Base-by-base conservation (phyloP, 2,113 vertebrate genomes). In the Tenebrosternarchus preto region DNA sequence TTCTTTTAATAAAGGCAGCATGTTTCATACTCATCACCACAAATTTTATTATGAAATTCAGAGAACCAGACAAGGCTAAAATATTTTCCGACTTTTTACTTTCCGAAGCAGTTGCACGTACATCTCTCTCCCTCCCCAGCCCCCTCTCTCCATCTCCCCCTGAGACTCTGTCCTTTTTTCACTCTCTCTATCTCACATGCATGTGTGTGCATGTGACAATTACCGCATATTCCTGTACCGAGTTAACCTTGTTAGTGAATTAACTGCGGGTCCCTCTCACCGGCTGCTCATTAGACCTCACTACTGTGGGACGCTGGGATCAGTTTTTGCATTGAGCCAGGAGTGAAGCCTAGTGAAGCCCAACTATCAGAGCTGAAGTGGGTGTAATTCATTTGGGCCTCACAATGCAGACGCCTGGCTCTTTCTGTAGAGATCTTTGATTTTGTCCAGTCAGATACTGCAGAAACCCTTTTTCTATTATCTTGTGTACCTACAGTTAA, bases 301-400 rank as follows among this genome's bases (percentile, higher is more conserved):
- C 11, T 5, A 20, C 55, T 72, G 6, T 12, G 31, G 12, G 6
- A 19, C 7, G 33, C 27, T 3, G 39, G 22, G 19, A 50, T 50
- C 15, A 36, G 33, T 19, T 11, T 69, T 56, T 5, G 59, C 56
- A 29, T 7, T 16, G 2, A 29, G 25, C 36, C 69, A 55, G 19
- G 31, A n/a, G 56, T 61, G 31, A 19, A 46, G 66, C 57, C 50
- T 6, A 4, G 43, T 66, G 36, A 31, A 53, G 67, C 22, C n/a
- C 17, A 63, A n/a, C 59, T n/a, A 64, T 73, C 78, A 73, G 39
- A 53, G 69, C 69, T 46, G 61, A 53, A 55, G 57, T 55, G 77
- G 20, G n/a, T 80, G 78, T 73, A 72, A 73, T 80, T 73, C 24
- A 61, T 73, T 64, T 36, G n/a, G 43, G 50, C 57, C 64, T 64